Evolutionary conservation across 2,888 invertebrate genomes (phyloP).

Genomic region (Sphaerophoria taeniata): DNA sequence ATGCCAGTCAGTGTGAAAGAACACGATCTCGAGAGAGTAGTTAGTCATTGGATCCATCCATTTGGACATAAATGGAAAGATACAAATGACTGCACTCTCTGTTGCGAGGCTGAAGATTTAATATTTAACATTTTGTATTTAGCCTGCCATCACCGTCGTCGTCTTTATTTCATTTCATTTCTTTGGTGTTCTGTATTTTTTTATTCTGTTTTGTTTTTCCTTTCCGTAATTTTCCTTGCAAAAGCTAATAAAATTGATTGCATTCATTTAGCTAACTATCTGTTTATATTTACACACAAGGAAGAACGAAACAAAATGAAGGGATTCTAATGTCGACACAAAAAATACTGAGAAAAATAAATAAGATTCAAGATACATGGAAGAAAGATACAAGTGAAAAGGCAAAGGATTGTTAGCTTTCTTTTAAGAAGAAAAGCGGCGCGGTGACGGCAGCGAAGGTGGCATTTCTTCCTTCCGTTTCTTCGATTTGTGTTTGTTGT

Average conservation of each 20-base stretch:
- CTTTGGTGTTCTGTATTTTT: too few relatives aligned
- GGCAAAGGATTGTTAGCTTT: conserved; percentile 51
- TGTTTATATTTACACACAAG: conserved; percentile 70
- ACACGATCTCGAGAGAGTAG: conserved; percentile 28
- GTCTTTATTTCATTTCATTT: too few relatives aligned
- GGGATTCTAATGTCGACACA: conserved; percentile 13
- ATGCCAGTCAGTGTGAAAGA: conserved; percentile 37
- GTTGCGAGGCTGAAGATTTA: conserved; percentile 47
- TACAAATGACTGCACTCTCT: conserved; percentile 67
- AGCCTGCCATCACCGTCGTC: conserved; percentile 8
- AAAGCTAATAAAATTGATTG: conserved; percentile 70
- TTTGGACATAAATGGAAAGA: conserved; percentile 55
- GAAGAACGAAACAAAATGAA: conserved; percentile 2
- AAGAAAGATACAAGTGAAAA: neutral
- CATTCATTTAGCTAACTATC: conserved; percentile 69
- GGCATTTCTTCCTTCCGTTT: conserved; percentile 47
- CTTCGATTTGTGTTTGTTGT: conserved; percentile 1
- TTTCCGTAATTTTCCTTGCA: neutral
- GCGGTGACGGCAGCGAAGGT: too few relatives aligned
- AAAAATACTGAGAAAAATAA: too few relatives aligned
- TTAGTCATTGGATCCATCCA: conserved; percentile 61
- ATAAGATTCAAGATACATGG: conserved; percentile 7
- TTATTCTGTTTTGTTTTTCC: neutral
- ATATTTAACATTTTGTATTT: conserved; percentile 62
- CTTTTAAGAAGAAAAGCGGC: conserved; percentile 59